phyloP scores from a whole-genome alignment of 2,113 vertebrate species.

The Gymnobelideus leadbeateri region DNA sequence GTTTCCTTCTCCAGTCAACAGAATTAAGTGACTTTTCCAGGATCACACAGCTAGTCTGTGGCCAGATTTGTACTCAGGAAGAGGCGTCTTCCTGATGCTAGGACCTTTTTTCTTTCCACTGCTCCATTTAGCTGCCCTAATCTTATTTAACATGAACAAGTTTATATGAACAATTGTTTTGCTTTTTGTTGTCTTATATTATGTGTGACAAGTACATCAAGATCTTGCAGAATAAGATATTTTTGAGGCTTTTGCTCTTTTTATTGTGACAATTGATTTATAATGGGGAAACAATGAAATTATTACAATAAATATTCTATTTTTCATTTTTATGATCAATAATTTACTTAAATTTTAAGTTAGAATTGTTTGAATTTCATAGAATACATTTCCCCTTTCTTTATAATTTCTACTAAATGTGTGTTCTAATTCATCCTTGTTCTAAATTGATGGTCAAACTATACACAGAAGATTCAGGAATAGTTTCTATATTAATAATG shows the following conservation, averaged over 20 bases:
- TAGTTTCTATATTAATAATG: neutral
- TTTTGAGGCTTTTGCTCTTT: neutral
- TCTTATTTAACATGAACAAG: neutral
- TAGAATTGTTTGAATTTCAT: neutral
- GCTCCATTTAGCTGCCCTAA: too few relatives aligned
- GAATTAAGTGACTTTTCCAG: too few relatives aligned
- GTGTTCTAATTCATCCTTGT: neutral
- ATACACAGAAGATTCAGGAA: neutral
- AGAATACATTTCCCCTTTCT: neutral
- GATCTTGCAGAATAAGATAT: neutral
- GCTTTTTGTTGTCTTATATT: neutral
- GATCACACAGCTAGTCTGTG: too few relatives aligned
- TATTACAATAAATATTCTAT: neutral
- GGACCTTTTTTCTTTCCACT: too few relatives aligned
- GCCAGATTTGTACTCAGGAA: too few relatives aligned
- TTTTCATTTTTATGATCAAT: neutral
- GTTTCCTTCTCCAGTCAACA: too few relatives aligned
- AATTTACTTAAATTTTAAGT: neutral
- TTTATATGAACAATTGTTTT: neutral
- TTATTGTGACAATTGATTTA: neutral
- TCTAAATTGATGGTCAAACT: neutral
- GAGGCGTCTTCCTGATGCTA: too few relatives aligned
- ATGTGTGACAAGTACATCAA: neutral
- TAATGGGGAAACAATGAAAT: neutral
- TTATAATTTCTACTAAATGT: neutral